These are phyloP conservation scores for Drosophila austrosaltans DNA, from an alignment of 2,888 invertebrate genomes.

Conservation along the genomic window DNA sequence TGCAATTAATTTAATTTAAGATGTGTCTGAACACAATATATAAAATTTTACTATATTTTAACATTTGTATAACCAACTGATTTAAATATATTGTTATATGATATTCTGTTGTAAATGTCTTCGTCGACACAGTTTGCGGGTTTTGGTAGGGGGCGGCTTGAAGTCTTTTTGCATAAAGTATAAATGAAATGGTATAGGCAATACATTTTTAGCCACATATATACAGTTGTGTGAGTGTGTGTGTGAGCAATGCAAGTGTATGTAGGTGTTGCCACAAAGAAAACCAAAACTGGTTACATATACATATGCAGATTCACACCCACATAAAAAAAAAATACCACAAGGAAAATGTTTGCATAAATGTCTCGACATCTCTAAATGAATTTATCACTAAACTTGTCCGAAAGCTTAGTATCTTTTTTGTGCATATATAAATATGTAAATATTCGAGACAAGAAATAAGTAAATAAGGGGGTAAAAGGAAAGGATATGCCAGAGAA, in stretches of 20 bases:
- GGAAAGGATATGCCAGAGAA: constrained; percentile 9
- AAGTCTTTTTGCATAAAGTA: constrained; percentile 21
- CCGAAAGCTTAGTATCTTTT: constrained; percentile 25
- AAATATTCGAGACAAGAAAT: constrained; percentile 48
- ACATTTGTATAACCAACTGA: not conserved
- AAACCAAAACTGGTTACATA: constrained; percentile 5
- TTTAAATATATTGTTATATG: constrained; percentile 34
- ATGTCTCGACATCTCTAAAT: constrained; percentile 62
- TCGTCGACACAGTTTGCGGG: constrained; percentile 39
- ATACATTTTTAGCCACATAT: constrained; percentile 21
- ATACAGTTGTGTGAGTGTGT: constrained; percentile 4
- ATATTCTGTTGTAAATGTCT: constrained; percentile 27
- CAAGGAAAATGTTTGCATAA: constrained; percentile 57
- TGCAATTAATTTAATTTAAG: constrained; percentile 21
- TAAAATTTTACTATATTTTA: not conserved
- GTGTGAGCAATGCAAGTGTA: too few relatives aligned
- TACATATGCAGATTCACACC: not conserved
- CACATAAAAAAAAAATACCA: constrained; percentile 27
- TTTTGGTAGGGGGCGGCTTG: constrained; percentile 15
- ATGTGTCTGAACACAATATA: not conserved
- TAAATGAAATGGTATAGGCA: constrained; percentile 18
- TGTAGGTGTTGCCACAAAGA: constrained; percentile 12
- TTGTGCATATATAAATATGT: constrained; percentile 52
- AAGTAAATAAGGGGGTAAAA: constrained; percentile 11
- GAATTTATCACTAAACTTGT: constrained; percentile 67